Percentiles rank a stretch among this genome's conserved stretches.
Evolutionary conservation across 1,140 invertebrate species (phyloP).

Genomic region (Pectinophora gossypiella): DNA sequence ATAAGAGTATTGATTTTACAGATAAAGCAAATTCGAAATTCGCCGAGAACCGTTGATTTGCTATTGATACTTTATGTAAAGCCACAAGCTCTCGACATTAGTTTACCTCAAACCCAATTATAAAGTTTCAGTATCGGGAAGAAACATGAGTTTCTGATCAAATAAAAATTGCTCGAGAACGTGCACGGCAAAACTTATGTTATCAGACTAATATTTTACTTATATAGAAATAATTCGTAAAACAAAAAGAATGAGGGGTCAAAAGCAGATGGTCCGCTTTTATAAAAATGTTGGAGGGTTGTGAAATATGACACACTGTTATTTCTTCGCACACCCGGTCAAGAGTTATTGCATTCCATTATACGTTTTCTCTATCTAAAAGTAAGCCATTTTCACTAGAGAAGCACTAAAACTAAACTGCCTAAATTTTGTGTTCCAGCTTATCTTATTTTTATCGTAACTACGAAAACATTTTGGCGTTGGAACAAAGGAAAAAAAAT

Average conservation of each 20-base stretch:
- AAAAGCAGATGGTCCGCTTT: conserved; percentile 74
- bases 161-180: conserved; percentile 21
- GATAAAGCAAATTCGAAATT: too few species aligned
- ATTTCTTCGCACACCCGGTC: conserved; percentile 74
- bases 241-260: conserved; percentile 73
- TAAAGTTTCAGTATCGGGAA: neutral
- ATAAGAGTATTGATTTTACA: too few species aligned
- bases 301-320: conserved; percentile 75
- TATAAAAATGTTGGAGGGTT: conserved; percentile 74
- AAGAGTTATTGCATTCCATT: conserved; percentile 76
- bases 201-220: conserved; percentile 46
- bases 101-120: neutral
- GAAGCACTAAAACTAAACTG: conserved; percentile 57
- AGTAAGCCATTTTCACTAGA: conserved; percentile 72
- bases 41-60: too few species aligned
- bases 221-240: conserved; percentile 69
- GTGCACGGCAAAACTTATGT: conserved; percentile 29
- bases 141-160: conserved; percentile 3
- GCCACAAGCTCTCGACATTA: neutral
- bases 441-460: too few species aligned
- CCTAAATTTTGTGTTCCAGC: conserved; percentile 65
- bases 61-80: too few species aligned
- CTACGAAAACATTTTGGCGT: too few species aligned
- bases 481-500: too few species aligned
- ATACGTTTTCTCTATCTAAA: conserved; percentile 72